A percentile compares a stretch with the other conserved stretches of the same genome.
Conservation (phyloP, 2,113 vertebrate species). For the Sander lucioperca region DNA sequence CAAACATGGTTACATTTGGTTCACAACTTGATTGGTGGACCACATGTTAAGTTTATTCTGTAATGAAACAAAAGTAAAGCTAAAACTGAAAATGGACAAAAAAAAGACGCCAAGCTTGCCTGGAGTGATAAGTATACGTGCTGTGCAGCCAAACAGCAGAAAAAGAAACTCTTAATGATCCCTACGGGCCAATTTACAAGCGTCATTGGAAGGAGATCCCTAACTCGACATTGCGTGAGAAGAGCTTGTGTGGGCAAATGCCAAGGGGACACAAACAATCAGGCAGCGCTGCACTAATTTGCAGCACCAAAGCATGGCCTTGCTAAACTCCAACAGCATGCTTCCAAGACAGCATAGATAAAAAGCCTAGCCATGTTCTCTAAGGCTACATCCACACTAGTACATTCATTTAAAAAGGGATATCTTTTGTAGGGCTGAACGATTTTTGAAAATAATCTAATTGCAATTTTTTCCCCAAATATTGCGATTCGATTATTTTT, state of each 20-base stretch:
- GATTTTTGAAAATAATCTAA: too few relatives aligned
- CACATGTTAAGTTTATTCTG: background rate
- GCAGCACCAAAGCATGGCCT: constrained; percentile 24
- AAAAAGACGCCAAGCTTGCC: background rate
- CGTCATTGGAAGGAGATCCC: constrained; percentile 31
- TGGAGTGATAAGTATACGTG: background rate
- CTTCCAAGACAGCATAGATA: constrained; percentile 12
- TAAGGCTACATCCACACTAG: background rate
- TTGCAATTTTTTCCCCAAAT: too few relatives aligned
- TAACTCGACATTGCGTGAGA: constrained; percentile 47
- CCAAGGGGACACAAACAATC: constrained; percentile 32
- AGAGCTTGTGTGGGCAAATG: constrained; percentile 44
- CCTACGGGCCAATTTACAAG: constrained; percentile 8
- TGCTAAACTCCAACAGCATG: constrained; percentile 5
- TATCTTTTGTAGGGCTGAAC: too few relatives aligned
- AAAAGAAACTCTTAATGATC: constrained; percentile 6
- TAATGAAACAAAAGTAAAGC: background rate
- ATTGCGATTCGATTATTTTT: too few relatives aligned
- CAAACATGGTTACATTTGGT: background rate
- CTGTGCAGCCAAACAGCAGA: background rate
- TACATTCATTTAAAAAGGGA: too few relatives aligned
- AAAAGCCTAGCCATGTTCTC: constrained; percentile 5
- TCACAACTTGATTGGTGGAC: background rate
- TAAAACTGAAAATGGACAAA: background rate
- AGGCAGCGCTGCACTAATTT: constrained; percentile 24